A percentile compares a stretch with the other conserved stretches of the same genome.
Evolutionary conservation across 1,140 invertebrate species (phyloP).

Genomic region (Diabrotica undecimpunctata): DNA sequence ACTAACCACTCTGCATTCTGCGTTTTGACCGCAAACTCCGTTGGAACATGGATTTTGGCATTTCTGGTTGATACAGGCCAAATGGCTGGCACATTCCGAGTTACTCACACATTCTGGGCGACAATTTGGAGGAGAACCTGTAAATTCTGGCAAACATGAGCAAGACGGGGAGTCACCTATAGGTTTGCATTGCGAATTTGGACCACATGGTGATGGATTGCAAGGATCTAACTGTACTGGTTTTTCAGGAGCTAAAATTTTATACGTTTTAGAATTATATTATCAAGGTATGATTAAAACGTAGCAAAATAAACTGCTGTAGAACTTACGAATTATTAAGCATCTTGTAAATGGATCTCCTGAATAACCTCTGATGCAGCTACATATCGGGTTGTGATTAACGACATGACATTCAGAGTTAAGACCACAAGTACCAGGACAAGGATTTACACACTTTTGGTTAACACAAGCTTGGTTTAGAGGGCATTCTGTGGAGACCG

Average conservation of each 20-base stretch:
- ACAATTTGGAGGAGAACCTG: slow-evolving; percentile 73
- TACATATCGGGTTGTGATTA: slow-evolving; percentile 61
- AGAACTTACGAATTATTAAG: slow-evolving; percentile 43
- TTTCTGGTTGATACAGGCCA: slow-evolving; percentile 73
- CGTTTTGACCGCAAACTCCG: slow-evolving; percentile 62
- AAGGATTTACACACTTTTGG: slow-evolving; percentile 73
- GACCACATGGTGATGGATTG: slow-evolving; percentile 65
- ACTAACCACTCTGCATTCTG: slow-evolving; percentile 62
- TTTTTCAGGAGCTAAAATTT: slow-evolving; percentile 43
- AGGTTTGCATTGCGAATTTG: slow-evolving; percentile 68
- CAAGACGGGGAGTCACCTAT: slow-evolving; percentile 59
- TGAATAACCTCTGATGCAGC: slow-evolving; percentile 50
- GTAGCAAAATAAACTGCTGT: not conserved
- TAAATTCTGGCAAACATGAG: slow-evolving; percentile 66
- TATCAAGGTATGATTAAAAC: not conserved
- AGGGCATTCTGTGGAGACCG: slow-evolving; percentile 76
- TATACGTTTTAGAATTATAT: slow-evolving; percentile 9
- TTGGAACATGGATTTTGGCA: slow-evolving; percentile 72
- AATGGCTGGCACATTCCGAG: slow-evolving; percentile 68
- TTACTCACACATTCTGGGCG: slow-evolving; percentile 74
- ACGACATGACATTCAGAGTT: slow-evolving; percentile 71
- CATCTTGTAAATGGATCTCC: slow-evolving; percentile 58
- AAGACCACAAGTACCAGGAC: slow-evolving; percentile 68
- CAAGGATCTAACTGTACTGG: slow-evolving; percentile 56
- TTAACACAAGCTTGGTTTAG: slow-evolving; percentile 68